Evolutionary conservation across 2,888 invertebrate genomes (phyloP).

Genomic region (Drosophila anomalata): DNA sequence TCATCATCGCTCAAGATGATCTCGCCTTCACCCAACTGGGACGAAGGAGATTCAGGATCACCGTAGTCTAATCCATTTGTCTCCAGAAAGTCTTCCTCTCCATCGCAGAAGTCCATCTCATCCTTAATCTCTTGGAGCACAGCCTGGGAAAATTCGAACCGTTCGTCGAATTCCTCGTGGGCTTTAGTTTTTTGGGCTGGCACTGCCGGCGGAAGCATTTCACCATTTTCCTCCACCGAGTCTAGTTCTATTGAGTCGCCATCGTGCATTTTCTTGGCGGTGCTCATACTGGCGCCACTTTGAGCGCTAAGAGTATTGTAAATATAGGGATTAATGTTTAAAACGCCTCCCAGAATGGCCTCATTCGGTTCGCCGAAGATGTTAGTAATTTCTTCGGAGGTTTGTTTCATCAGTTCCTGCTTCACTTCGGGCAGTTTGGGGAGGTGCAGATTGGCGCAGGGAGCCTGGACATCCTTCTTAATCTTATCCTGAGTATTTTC

Average conservation of each 20-base stretch:
- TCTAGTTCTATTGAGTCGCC: conserved; percentile 57
- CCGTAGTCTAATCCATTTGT: background rate
- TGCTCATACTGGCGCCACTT: conserved; percentile 13
- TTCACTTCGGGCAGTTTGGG: conserved; percentile 69
- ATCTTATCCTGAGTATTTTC: no score
- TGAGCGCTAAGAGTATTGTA: conserved; percentile 59
- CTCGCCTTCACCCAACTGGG: conserved; percentile 44
- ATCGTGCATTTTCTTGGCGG: conserved; percentile 40
- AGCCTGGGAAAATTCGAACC: conserved; percentile 75
- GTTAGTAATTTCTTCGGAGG: conserved; percentile 66
- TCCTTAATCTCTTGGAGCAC: conserved; percentile 77
- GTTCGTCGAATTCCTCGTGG: conserved; percentile 65
- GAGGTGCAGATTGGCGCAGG: conserved; percentile 49
- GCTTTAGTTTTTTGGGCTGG: background rate
- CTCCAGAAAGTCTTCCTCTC: conserved; percentile 21
- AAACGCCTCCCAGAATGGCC: conserved; percentile 57
- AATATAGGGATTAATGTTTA: conserved; percentile 71
- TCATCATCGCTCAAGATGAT: conserved; percentile 66
- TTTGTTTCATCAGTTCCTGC: conserved; percentile 55
- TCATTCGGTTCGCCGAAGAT: conserved; percentile 77
- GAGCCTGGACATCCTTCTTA: background rate
- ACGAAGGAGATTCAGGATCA: background rate
- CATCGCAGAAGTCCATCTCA: conserved; percentile 57
- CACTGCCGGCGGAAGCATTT: conserved; percentile 1
- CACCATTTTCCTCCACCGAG: background rate